Conservation (phyloP, 2,888 invertebrate species). For the Kryphioiulus occultus region DNA sequence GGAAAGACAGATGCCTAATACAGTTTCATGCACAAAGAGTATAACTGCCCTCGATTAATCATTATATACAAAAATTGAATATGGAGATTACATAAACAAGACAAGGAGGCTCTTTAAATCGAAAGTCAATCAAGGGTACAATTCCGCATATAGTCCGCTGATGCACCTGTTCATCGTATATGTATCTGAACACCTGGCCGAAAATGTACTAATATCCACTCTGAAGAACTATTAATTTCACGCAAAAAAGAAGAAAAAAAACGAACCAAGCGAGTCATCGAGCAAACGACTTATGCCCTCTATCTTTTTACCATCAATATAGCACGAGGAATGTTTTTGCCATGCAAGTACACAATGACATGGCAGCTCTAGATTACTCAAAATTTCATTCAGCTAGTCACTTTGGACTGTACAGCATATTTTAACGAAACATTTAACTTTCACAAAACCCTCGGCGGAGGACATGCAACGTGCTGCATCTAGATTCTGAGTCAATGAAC, state of each 20-base stretch:
- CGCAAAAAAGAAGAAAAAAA: not conserved
- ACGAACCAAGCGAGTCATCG: not conserved
- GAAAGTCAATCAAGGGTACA: conserved; percentile 27
- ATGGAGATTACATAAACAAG: conserved; percentile 37
- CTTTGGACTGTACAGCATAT: not conserved
- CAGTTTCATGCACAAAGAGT: conserved; percentile 33
- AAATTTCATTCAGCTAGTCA: not conserved
- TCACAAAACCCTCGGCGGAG: not conserved
- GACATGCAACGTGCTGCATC: not conserved
- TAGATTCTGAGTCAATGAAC: not conserved
- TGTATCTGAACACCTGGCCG: conserved; percentile 26
- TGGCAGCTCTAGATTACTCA: not conserved
- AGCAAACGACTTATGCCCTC: not conserved
- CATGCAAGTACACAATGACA: conserved; percentile 7
- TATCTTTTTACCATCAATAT: not conserved
- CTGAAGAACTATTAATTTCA: conserved; percentile 24
- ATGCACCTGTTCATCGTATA: conserved; percentile 28
- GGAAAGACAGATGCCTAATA: conserved; percentile 32
- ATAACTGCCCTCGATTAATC: conserved; percentile 38
- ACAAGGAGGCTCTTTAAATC: conserved; percentile 24
- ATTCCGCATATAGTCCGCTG: conserved; percentile 21
- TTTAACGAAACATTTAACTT: conserved; percentile 21
- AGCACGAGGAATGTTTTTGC: not conserved
- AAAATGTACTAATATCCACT: not conserved
- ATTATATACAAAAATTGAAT: conserved; percentile 40